Percentiles rank a stretch among this genome's conserved stretches.
phyloP scores from a whole-genome alignment of 2,888 invertebrate genomes.

The Caenorhabditis uteleia region DNA sequence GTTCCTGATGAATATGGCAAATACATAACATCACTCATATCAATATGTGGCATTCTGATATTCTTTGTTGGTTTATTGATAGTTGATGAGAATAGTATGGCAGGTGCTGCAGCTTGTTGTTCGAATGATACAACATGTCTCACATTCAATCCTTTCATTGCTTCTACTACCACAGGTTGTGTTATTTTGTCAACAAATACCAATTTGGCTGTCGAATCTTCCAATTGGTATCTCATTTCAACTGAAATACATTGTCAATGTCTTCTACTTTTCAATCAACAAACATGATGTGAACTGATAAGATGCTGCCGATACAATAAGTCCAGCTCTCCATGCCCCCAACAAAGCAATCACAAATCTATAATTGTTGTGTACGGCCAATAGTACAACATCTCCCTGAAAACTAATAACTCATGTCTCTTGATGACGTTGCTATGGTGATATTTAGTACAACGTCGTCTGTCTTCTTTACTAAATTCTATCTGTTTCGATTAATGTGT shows the following conservation, averaged over 20 bases:
- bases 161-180: slow-evolving; percentile 7
- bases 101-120: neutral
- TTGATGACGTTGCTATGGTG: neutral
- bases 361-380: slow-evolving; percentile 38
- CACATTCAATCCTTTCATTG: neutral
- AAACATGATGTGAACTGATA: slow-evolving; percentile 37
- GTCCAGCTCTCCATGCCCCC: slow-evolving; percentile 43
- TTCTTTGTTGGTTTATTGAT: neutral
- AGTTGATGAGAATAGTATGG: slow-evolving; percentile 9
- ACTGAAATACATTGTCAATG: slow-evolving; percentile 13
- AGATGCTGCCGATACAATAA: slow-evolving; percentile 37
- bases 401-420: neutral
- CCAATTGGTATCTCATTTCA: slow-evolving; percentile 39
- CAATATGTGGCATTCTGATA: slow-evolving; percentile 31
- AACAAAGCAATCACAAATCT: slow-evolving; percentile 18
- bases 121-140: too few species aligned
- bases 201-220: slow-evolving; percentile 22
- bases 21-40: slow-evolving; percentile 44
- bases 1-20: slow-evolving; percentile 60
- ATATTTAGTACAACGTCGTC: neutral
- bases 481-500: too few species aligned
- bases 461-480: too few species aligned
- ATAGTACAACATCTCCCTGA: slow-evolving; percentile 45
- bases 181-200: slow-evolving; percentile 24
- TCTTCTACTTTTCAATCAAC: neutral